phyloP scores from a whole-genome alignment of 2,113 vertebrate species.

The Corythaeola cristata region DNA sequence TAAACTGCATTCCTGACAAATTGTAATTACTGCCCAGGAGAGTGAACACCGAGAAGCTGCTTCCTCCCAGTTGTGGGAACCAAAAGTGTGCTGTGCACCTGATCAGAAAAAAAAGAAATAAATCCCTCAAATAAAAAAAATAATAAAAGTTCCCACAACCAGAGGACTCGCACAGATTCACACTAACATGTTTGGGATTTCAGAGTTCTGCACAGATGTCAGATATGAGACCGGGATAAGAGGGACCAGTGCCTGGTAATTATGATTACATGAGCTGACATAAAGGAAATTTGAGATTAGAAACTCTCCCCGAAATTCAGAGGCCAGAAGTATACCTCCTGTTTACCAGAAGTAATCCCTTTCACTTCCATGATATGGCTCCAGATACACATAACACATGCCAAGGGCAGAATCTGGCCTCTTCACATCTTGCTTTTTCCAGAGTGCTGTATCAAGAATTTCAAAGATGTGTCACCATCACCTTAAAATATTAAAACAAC shows the following conservation, averaged over 20 bases:
- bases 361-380: background rate
- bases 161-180: background rate
- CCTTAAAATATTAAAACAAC: fast-evolving
- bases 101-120: background rate
- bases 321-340: background rate
- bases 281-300: conserved; percentile 25
- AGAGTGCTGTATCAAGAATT: background rate
- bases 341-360: background rate
- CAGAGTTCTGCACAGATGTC: background rate
- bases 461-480: background rate
- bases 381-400: background rate
- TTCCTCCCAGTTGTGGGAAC: conserved; percentile 64
- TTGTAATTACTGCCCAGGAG: conserved; percentile 77
- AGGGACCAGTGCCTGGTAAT: background rate
- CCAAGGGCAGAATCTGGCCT: background rate
- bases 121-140: background rate
- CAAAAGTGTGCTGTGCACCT: conserved; percentile 28
- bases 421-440: background rate
- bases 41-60: conserved; percentile 52
- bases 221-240: background rate
- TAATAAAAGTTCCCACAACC: background rate
- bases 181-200: conserved; percentile 24
- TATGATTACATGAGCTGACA: background rate
- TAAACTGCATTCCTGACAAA: conserved; percentile 67
- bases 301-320: background rate